Base-by-base conservation (phyloP, 1,140 invertebrate species). In the Lerema accius region DNA sequence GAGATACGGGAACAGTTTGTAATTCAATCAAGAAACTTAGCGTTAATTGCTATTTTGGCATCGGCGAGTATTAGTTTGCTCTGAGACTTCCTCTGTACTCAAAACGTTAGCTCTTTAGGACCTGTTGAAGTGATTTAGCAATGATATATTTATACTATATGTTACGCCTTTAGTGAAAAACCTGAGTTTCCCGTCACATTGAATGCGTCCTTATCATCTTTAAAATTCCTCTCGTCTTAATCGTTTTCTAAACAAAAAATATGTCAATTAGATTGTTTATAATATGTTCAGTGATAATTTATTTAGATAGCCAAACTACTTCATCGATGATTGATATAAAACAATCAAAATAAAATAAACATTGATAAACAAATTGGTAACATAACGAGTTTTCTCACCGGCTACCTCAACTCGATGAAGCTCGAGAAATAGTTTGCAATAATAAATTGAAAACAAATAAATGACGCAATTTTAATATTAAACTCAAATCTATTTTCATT, bases 371-470 rank as follows among this genome's bases (percentile, higher is more conserved):
- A 69, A 76, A 65, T 75, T 74, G 55, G 65, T 67, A 69, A 63
- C 61, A 53, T 72, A 76, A 76, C 71, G 63, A 71, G 75, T 78
- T 79, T 76, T 73, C 66, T 69, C 71, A 63, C 69, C 69, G 72
- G 73, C 58, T 78, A 75, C 73, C 78, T 80, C 78, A 80, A 84
- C 78, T 80, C 78, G 78, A 84, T 86, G 78, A 80, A 69, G 65
- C 65, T 70, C 32, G 71, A 72, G 68, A 67, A 80, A 71, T 73
- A 80, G 84, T 83, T 86, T 76, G 72, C 69, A 61, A 78, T 78
- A 84, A 85, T 85, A n/a, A n/a, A n/a, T n/a, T 82, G 74, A 76
- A 81, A 82, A 85, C 72, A 84, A 84, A 84, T 82, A 82, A 84
- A n/a, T 69, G 74, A 67, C 71, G 72, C 71, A 66, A 67, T 71